Conservation (phyloP, 92 coral and sea anemone species). For the Heteractis magnifica region DNA sequence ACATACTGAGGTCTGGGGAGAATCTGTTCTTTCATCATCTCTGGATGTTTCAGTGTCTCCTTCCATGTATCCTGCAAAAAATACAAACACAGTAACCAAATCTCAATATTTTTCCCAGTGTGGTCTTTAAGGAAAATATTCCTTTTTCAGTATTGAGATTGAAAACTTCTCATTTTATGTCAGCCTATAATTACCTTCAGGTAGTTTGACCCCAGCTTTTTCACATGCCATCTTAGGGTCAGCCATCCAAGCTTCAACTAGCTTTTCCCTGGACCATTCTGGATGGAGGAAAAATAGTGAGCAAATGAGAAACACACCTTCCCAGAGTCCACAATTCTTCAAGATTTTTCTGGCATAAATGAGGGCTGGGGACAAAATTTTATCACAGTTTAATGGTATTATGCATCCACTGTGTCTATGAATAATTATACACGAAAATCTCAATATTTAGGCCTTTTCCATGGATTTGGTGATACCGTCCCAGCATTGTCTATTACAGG, state of each 20-base stretch:
- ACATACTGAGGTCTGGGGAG: constrained; percentile 8
- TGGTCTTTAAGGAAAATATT: no score
- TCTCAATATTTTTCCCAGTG: no score
- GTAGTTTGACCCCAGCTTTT: constrained; percentile 89
- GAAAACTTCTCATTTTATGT: not conserved
- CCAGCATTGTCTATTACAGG: no score
- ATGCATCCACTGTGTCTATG: no score
- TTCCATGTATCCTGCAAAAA: constrained; percentile 2
- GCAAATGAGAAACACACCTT: not conserved
- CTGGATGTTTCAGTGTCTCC: constrained; percentile 17
- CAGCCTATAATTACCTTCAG: constrained; percentile 52
- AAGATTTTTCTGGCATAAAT: no score
- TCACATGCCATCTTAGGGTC: constrained; percentile 91
- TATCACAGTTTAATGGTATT: no score
- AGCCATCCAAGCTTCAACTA: constrained; percentile 94
- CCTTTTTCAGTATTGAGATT: no score
- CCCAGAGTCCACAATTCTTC: no score
- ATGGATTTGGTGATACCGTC: no score
- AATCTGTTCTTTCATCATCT: not conserved
- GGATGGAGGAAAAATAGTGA: not conserved
- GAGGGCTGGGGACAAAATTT: no score
- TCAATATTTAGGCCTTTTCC: no score
- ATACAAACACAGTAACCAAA: not conserved
- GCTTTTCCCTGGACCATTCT: constrained; percentile 96
- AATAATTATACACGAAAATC: no score